Evolutionary conservation across 2,113 vertebrate genomes (phyloP), one percentile per base, ranked within the genome.

Genomic region (Hypanus sabinus): DNA sequence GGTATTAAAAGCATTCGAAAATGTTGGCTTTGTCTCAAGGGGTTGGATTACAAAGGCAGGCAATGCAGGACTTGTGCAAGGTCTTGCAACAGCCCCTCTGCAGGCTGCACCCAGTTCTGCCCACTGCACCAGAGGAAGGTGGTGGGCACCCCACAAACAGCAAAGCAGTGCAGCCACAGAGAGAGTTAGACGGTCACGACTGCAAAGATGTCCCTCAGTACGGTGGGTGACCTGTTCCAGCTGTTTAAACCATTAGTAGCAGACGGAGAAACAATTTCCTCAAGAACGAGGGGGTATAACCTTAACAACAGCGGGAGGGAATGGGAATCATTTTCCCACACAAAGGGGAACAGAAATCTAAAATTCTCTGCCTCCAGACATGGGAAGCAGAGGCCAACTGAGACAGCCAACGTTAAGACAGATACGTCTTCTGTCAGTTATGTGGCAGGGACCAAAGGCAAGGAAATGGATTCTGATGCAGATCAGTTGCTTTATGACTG

Each of bases 11-110:
- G 60, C 83, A 30, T 57, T 87, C 83, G 30, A 60, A 30, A 30
- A 60, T 87, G 83, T 87, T 87, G 55, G 83, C 27, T 87, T 87
- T 60, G 27, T 87, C 83, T 87, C 27, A 60, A 27, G 55, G 83
- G 83, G 46, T 11, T 57, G 27, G 22, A 60, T 10, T 87, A 81
- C 36, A 55, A 46, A 38, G 36, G 79, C 16, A 20, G 46, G 79
- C 62, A 5, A 2, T 65, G 62, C 62, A 9, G 0, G 5, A 65
- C 62, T 65, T 30, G 27, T n/a, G 55, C 70, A 22, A 0, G 24
- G 70, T 10, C 30, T 30, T 27, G 57, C 20, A 0, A 14, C 9
- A 65, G 62, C 62, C 14, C 8, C 62, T 65, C 3, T 14, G 0
- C 4, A 46, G 62, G 62, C 3, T 60, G 24, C 55, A 11, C 27